Base-by-base conservation (phyloP, 2,888 invertebrate species). In the Eristalis arbustorum region DNA sequence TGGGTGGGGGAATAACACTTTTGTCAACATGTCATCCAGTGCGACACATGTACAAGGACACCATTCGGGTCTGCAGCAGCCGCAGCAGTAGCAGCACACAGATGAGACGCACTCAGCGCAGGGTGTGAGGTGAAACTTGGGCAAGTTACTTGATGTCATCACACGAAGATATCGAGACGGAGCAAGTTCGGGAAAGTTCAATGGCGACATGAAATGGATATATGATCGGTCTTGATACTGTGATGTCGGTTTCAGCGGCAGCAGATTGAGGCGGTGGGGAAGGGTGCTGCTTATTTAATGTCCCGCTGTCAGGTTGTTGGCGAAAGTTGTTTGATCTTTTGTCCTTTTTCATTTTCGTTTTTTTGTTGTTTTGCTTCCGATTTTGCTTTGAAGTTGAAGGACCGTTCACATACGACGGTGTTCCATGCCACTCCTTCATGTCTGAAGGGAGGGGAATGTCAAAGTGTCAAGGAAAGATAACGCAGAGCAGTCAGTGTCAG, bases 141-240 rank as follows among this genome's bases (percentile, higher is more conserved):
- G 40, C 56, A 68, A 67, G 63, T 83, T 66, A 83, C 78, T 83
- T 63, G 64, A 67, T 57, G 71, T 42, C 49, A 18, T 34, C 49
- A 8, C 49, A 49, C 49, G 40, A 56, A 62, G 34, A 66, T 40
- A 61, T 49, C 79, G 74, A 74, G 73, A 79, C 61, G 57, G 56
- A 22, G 49, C 14, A 31, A 78, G 83, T 73, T 83, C 40, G 73
- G 23, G 25, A 71, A 75, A 84, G 84, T 84, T 79, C 79, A 84
- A 57, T 71, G 75, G 79, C 72, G 68, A 72, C 63, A 79, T 64
- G 61, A 79, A 69, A 74, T 69, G 23, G 77, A 77, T 78, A 78
- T 64, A 42, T 49, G 28, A 56, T 68, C 18, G 56, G 18, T 42
- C 25, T 31, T 63, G 63, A n/a, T 28, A 28, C 14, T 66, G 40